These are phyloP conservation scores for Stegodyphus dumicola DNA, from an alignment of 1,140 invertebrate species.

Conservation along the genomic window DNA sequence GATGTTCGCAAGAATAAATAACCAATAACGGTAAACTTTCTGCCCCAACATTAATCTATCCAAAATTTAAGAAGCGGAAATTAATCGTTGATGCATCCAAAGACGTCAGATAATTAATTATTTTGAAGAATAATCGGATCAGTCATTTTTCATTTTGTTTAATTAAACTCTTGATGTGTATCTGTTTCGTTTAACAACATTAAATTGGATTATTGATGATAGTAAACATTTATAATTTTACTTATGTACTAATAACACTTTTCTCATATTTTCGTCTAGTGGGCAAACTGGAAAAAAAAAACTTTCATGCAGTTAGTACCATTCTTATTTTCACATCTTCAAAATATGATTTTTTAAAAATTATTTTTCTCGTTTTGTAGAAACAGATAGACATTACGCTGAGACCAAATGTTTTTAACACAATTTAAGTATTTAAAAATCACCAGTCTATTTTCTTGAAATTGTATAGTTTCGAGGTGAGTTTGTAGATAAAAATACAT, in stretches of 20 bases:
- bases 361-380: too few species aligned
- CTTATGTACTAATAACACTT: slow-evolving; percentile 42
- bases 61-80: slow-evolving; percentile 53
- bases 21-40: slow-evolving; percentile 5
- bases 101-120: slow-evolving; percentile 58
- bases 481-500: too few species aligned
- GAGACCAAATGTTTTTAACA: too few species aligned
- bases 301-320: not conserved
- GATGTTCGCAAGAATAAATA: not conserved
- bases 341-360: too few species aligned
- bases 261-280: not conserved
- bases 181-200: slow-evolving; percentile 51
- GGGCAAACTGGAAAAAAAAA: not conserved
- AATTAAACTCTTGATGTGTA: slow-evolving; percentile 48
- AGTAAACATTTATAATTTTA: slow-evolving; percentile 41
- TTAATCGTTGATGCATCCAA: slow-evolving; percentile 33
- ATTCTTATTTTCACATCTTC: not conserved
- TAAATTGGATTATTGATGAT: slow-evolving; percentile 50
- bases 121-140: slow-evolving; percentile 53
- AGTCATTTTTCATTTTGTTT: slow-evolving; percentile 59
- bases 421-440: too few species aligned
- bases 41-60: slow-evolving; percentile 33
- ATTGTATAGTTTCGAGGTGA: too few species aligned
- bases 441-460: too few species aligned
- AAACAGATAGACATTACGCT: too few species aligned